Base-by-base conservation (phyloP, 1,140 invertebrate genomes). In the Zaprionus nigranus region DNA sequence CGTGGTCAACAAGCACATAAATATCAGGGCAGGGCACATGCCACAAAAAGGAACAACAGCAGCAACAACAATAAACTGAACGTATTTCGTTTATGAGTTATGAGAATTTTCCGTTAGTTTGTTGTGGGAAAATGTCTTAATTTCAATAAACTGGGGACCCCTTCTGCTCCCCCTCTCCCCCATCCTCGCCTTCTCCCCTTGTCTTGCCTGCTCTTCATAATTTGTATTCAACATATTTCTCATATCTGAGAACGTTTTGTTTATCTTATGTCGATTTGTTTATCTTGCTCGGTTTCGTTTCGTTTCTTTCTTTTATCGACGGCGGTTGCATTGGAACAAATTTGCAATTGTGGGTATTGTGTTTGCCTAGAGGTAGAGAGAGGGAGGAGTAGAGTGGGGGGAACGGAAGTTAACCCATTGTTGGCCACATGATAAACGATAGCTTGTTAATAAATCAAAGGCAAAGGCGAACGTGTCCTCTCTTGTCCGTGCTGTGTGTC, bases 371-470 rank as follows among this genome's bases (percentile, higher is more conserved):
- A 2, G 24, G 24, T 26, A 26, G 43, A 5, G 11, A 11, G 51
- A 2, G 62, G 20, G 5, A n/a, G n/a, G n/a, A n/a, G n/a, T n/a
- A n/a, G 49, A n/a, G 38, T 20, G 60, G 54, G 70, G 70, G 73
- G 68, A 80, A 62, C 34, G 66, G 67, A 68, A 79, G 67, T 76
- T 86, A 86, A 85, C 82, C 83, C 80, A 77, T 79, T 82, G 80
- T 80, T 87, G 83, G 66, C 83, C 83, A 75, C 83, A 86, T 86
- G 83, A 86, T 86, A 86, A 86, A 86, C 84, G 80, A 88, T 77
- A 70, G 84, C 84, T 88, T 83, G 83, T 86, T 86, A 86, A 86
- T 86, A 86, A 86, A 86, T 86, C 83, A 86, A 82, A 78, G 61
- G 84, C 59, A 63, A 75, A 70, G 58, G 61, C 53, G 62, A 56